Evolutionary conservation across 2,888 invertebrate genomes (phyloP), one percentile per base, ranked within the genome.

Genomic region (Caenorhabditis drosophilae): DNA sequence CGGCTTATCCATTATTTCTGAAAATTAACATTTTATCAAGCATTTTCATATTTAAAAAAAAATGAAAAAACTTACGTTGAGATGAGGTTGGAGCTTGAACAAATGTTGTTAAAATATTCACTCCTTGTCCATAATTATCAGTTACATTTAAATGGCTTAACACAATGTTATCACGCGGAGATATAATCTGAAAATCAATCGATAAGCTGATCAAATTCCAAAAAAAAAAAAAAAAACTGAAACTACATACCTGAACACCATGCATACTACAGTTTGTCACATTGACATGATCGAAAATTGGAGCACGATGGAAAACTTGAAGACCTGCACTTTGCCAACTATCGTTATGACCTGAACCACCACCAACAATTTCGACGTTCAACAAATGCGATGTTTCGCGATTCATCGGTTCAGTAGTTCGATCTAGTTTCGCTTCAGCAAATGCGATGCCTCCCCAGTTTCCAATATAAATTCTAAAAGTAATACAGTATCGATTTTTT

Each of bases 381-480:
- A 90, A 89, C 61, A 97, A 82, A 18, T 88, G 86, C n/a, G 94
- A 94, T 78, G 91, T 90, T 38, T 70, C 70, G 23, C 34, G 54
- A 11, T 35, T 34, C 4, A 11, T 1, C 0, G 41, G 35, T 11
- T 15, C 27, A 7, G 9, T 4, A 11, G 23, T 16, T 6, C 44
- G 18, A 23, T 80, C 80, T 45, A 80, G 31, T 0, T 57, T 53
- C 25, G 59, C 60, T 7, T 61, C 47, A 11, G 73, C 76, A 49
- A 84, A 94, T 63, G 96, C 88, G 67, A 98, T 89, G 34, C 97
- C 97, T 40, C 97, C 98, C 98, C 98, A 99, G 82, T 93, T 92
- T 46, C 90, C 89, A 56, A 88, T 87, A 18, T 87, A 86, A 31
- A 31, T 31, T 9, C n/a, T n/a, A n/a, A n/a, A n/a, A n/a, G n/a